phyloP scores from a whole-genome alignment of 2,797 vertebrate genomes.

The Galago senegalensis region DNA sequence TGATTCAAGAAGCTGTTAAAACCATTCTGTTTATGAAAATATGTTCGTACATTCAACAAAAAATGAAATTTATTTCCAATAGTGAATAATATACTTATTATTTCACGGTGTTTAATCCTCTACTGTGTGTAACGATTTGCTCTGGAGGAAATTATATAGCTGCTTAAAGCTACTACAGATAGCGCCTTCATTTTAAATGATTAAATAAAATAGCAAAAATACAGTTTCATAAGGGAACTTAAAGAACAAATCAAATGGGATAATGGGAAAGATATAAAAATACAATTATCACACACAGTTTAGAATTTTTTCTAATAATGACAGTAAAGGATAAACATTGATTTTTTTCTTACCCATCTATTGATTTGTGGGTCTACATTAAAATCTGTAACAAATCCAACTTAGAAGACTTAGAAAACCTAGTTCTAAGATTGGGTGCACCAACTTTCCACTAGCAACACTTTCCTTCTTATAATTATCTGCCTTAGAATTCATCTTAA shows the following conservation, averaged over 20 bases:
- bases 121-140: not conserved
- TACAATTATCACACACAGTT: slow-evolving; percentile 25
- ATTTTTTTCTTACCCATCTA: slow-evolving; percentile 33
- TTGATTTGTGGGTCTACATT: not conserved
- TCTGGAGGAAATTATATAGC: slow-evolving; percentile 33
- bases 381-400: slow-evolving; percentile 22
- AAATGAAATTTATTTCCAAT: slow-evolving; percentile 55
- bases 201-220: slow-evolving; percentile 52
- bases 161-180: not conserved
- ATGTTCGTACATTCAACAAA: slow-evolving; percentile 15
- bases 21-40: slow-evolving; percentile 9
- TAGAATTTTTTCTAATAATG: slow-evolving; percentile 38
- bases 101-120: not conserved
- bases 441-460: slow-evolving; percentile 3
- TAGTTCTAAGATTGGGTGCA: not conserved
- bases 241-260: slow-evolving; percentile 54
- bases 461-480: not conserved
- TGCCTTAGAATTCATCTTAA: slow-evolving; percentile 40
- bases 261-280: slow-evolving; percentile 23
- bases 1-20: slow-evolving; percentile 49
- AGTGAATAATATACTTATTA: slow-evolving; percentile 5
- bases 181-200: slow-evolving; percentile 62
- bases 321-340: not conserved
- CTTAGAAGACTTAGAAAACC: slow-evolving; percentile 34
- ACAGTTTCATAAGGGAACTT: slow-evolving; percentile 25